Conservation (phyloP, 1,140 invertebrate genomes). For the Oreohelix idahoensis region DNA sequence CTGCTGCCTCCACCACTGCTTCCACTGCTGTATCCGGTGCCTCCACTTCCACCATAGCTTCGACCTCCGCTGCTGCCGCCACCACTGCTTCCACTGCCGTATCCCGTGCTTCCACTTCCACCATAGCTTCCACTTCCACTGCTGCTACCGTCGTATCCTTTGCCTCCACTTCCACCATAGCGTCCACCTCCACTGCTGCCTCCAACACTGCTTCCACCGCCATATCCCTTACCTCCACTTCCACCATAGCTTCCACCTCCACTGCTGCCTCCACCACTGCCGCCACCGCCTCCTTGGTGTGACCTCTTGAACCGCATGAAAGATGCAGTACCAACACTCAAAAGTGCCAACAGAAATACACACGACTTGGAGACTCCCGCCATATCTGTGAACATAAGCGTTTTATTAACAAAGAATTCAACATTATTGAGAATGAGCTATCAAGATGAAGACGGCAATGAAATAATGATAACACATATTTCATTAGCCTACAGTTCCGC, state of each 20-base stretch:
- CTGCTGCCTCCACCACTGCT: neutral
- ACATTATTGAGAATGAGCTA: no score
- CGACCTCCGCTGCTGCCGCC: neutral
- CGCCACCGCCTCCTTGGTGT: neutral
- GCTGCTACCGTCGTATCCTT: neutral
- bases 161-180: neutral
- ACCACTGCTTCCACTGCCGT: neutral
- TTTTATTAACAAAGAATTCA: no score
- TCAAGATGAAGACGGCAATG: no score
- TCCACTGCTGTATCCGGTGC: neutral
- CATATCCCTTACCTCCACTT: neutral
- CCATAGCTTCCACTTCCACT: neutral
- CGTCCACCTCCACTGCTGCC: neutral
- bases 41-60: neutral
- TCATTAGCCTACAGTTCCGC: no score
- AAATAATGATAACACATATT: no score
- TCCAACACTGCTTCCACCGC: neutral
- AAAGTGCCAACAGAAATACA: neutral
- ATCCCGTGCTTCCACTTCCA: no score
- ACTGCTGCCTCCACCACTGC: neutral
- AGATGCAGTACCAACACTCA: neutral
- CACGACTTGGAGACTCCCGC: neutral
- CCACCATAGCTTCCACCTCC: neutral
- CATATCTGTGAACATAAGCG: neutral
- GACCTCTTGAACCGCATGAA: neutral